Conservation (phyloP, 2,888 invertebrate species). For the Eupithecia subfuscata region DNA sequence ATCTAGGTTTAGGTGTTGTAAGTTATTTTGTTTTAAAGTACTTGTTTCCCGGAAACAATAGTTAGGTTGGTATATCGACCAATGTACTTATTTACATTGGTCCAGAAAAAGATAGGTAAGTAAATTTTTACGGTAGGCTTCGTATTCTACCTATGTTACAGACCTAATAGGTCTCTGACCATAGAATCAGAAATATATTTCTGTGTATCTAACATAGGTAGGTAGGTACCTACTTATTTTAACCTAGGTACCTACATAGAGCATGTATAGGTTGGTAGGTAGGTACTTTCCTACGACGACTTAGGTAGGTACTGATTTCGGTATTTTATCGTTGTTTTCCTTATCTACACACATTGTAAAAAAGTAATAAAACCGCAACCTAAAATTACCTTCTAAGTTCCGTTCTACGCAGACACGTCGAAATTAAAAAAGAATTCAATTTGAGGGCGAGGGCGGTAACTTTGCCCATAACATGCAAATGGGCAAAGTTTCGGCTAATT, state of each 20-base stretch:
- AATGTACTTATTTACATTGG: background rate
- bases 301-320: too few relatives aligned
- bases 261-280: too few relatives aligned
- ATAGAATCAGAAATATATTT: too few relatives aligned
- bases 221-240: too few relatives aligned
- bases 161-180: too few relatives aligned
- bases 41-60: too few relatives aligned
- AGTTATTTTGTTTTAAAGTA: background rate
- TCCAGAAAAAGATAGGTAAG: background rate
- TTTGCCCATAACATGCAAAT: constrained; percentile 81
- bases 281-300: too few relatives aligned
- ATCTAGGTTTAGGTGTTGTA: background rate
- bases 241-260: too few relatives aligned
- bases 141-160: too few relatives aligned
- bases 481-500: constrained; percentile 72
- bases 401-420: constrained; percentile 52
- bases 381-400: constrained; percentile 30
- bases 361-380: constrained; percentile 25
- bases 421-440: constrained; percentile 72
- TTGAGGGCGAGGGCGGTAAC: constrained; percentile 57
- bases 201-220: too few relatives aligned
- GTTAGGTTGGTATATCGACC: background rate
- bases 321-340: background rate
- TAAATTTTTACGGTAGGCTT: background rate
- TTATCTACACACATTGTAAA: background rate